Evolutionary conservation across 2,888 invertebrate species (phyloP), one percentile per base, ranked within the genome.

Genomic region (Laothoe populi): DNA sequence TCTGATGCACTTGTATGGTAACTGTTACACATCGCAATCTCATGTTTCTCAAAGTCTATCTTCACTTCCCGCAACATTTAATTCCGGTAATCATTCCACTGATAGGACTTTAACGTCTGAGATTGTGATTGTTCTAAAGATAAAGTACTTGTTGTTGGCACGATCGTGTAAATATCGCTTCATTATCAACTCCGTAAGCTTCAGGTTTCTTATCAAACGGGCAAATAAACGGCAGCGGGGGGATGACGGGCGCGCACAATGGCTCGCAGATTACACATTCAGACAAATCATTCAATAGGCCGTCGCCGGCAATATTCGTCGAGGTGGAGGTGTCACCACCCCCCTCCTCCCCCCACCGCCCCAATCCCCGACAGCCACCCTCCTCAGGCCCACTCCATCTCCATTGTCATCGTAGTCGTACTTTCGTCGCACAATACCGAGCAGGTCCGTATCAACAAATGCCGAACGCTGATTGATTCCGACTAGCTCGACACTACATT

Each of bases 381-480:
- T 19, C 13, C 38, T 38, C 38, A 10, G 38, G 31, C n/a, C n/a
- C n/a, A 7, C n/a, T 4, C 26, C 16, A 31, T 26, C 26, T 53
- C 57, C 57, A 61, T 63, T 69, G 66, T 64, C 64, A 31, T 26
- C 11, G 31, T 45, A 49, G 44, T 63, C 40, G 57, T 57, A 49
- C 35, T 61, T 24, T n/a, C 57, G 58, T 49, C 26, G 58, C 59
- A 69, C 65, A 69, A 66, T 62, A 57, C 60, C 59, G 59, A 57
- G 57, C 8, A 31, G n/a, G n/a, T n/a, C n/a, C 53, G 35, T 53
- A 53, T 60, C 64, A 63, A 65, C 64, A 66, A 70, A 67, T 63
- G 67, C 64, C 69, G 63, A 66, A 45, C 66, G 64, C 72, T 77
- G 82, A 82, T 82, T 79, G 80, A 81, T 82, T 75, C 69, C 68